phyloP scores from a whole-genome alignment of 2,888 invertebrate genomes.

The Psococerastis gibbosa region DNA sequence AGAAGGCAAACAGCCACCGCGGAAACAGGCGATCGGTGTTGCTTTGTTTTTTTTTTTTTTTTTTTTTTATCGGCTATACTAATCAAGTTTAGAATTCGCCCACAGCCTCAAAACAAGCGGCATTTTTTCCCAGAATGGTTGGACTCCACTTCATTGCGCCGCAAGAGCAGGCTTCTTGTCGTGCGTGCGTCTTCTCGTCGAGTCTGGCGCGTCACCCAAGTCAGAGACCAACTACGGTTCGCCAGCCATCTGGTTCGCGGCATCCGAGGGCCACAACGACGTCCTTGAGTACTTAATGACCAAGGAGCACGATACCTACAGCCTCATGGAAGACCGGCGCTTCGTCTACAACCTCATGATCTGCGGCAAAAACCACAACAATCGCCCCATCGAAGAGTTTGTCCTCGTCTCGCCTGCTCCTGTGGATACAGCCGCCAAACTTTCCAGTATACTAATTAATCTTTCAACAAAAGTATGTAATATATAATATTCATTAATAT shows the following conservation, averaged over 20 bases:
- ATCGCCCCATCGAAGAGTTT: slow-evolving; percentile 94
- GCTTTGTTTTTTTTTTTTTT: too few species aligned
- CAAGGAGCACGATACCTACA: slow-evolving; percentile 94
- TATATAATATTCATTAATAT: background rate
- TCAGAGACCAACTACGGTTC: slow-evolving; percentile 91
- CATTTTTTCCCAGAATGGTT: slow-evolving; percentile 58
- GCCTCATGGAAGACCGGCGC: slow-evolving; percentile 87
- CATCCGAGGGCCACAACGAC: slow-evolving; percentile 90
- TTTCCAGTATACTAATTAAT: slow-evolving; percentile 77
- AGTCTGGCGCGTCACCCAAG: slow-evolving; percentile 91
- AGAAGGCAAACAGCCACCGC: too few species aligned
- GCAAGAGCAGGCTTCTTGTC: slow-evolving; percentile 86
- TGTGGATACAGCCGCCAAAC: slow-evolving; percentile 93
- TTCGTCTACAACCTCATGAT: slow-evolving; percentile 98
- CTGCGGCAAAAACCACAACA: slow-evolving; percentile 86
- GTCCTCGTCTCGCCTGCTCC: slow-evolving; percentile 98
- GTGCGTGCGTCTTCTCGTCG: slow-evolving; percentile 84
- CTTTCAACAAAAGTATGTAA: slow-evolving; percentile 60
- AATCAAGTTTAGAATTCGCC: too few species aligned
- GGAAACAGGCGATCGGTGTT: too few species aligned
- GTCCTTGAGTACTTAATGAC: slow-evolving; percentile 90
- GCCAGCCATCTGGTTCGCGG: slow-evolving; percentile 95
- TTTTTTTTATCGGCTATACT: too few species aligned
- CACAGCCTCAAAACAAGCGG: too few species aligned
- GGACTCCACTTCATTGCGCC: slow-evolving; percentile 90